Percentiles rank a stretch among this genome's conserved stretches.
Evolutionary conservation across 2,113 vertebrate species (phyloP).

Genomic region (Labeo catla): DNA sequence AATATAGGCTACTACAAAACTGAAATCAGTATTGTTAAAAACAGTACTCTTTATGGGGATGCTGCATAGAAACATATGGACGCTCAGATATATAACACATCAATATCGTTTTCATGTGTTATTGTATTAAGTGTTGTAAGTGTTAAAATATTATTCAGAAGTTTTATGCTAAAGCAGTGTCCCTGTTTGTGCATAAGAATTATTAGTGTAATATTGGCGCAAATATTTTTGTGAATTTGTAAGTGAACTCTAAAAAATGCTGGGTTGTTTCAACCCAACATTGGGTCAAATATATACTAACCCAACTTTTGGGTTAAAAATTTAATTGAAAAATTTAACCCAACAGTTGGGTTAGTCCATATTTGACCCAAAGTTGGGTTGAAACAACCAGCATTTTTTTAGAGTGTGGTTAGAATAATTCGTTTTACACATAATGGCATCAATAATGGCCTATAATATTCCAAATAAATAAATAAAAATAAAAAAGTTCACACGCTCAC

Average conservation of each 20-base stretch:
- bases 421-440: neutral
- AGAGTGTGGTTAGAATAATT: neutral
- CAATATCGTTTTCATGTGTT: neutral
- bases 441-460: neutral
- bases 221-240: neutral
- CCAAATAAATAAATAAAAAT: neutral
- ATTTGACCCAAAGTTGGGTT: too few species aligned
- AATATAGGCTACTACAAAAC: neutral
- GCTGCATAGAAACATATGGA: neutral
- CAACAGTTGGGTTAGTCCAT: too few species aligned
- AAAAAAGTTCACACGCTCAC: conserved; percentile 56
- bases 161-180: too few species aligned
- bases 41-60: neutral
- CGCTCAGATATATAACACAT: neutral
- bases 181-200: neutral
- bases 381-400: too few species aligned
- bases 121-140: neutral
- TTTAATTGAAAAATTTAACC: too few species aligned
- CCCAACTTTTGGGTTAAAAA: too few species aligned
- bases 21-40: neutral
- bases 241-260: too few species aligned
- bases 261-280: too few species aligned
- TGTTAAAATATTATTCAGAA: too few species aligned
- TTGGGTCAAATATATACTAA: too few species aligned
- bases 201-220: neutral